Base-by-base conservation (phyloP, 2,797 vertebrate genomes). In the Arctocebus calabarensis region DNA sequence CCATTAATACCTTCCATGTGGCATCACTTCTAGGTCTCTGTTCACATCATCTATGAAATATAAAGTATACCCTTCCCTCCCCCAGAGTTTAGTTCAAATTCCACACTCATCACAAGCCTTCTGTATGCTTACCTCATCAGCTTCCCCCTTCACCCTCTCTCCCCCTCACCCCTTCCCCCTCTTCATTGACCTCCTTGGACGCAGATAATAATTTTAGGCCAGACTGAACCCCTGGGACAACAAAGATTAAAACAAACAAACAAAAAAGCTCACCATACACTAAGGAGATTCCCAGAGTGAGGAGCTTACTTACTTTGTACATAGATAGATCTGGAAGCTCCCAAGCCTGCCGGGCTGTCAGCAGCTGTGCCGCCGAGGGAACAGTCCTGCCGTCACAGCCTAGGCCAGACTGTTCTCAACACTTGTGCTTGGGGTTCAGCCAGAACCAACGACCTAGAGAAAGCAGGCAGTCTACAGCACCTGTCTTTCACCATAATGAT, bases 201-300 rank as follows among this genome's bases (percentile, higher is more conserved):
- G 94, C 91, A 95, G 61, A 59, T 66, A 92, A 75, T 71, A 94
- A 83, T 71, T 96, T 84, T 37, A 95, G 14, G 37, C 45, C 77
- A 81, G 29, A 59, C 0, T 32, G 5, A 61, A 73, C 64, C 83
- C 20, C 45, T 57, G 32, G 22, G 25, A 82, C 86, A 40, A 84
- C 14, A 55, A 82, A 43, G 5, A 74, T 14, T 59, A 6, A 77
- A 88, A 61, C 43, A 13, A 22, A 70, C 61, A 62, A n/a, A 64
- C 32, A 29, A n/a, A 68, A 68, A 32, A 32, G 5, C 32, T 32
- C 19, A 20, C 7, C 37, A 57, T 22, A 59, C 45, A 62, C n/a
- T 17, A 17, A 64, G 14, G 16, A 73, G 40, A 74, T 94, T 43
- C 66, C 37, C 45, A 84, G 57, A 74, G 25, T 2, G 17, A 59